Base-by-base conservation (phyloP, 2,113 vertebrate genomes). In the Ceratotherium simum region DNA sequence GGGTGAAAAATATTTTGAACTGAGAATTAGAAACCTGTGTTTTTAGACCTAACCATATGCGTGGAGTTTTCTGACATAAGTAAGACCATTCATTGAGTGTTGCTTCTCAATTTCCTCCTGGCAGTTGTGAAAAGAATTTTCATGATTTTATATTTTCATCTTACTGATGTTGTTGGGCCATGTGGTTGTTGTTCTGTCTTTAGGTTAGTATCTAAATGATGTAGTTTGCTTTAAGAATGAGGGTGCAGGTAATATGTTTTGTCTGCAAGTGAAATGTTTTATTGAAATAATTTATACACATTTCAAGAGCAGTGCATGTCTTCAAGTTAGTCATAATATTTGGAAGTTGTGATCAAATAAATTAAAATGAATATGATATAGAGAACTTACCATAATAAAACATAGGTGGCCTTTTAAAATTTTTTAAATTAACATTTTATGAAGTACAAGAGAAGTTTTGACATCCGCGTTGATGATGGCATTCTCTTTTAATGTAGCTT, bases 401-500 rank as follows among this genome's bases (percentile, higher is more conserved):
- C 6, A 83, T 92, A 33, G 20, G 2, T 36, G 39, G 75, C 0
- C 8, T 76, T 91, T 82, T 33, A 20, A 13, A 72, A 83, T 16
- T 62, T 95, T 76, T 98, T 95, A 29, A 90, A 86, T 62, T 69
- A 93, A 64, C 51, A n/a, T 76, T 90, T 69, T 92, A 97, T 95
- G 96, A 91, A 83, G 96, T 92, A 39, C 48, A 94, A 97, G 65
- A 94, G 64, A 96, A 90, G 39, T 51, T 95, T 97, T 98, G 96
- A 97, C 89, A 75, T 79, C 13, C 25, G 3, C 25, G 23, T 92
- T 60, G 11, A 72, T 97, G 54, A 80, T 84, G 84, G 97, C 91
- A 72, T 97, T 97, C 97, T 97, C 95, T 88, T 96, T 76, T 94
- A 97, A 91, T 97, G 87, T 83, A 97, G 83, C 79, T 98, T 99